These are phyloP conservation scores for Thryonomys swinderianus DNA, from an alignment of 2,113 vertebrate species.

Conservation along the genomic window DNA sequence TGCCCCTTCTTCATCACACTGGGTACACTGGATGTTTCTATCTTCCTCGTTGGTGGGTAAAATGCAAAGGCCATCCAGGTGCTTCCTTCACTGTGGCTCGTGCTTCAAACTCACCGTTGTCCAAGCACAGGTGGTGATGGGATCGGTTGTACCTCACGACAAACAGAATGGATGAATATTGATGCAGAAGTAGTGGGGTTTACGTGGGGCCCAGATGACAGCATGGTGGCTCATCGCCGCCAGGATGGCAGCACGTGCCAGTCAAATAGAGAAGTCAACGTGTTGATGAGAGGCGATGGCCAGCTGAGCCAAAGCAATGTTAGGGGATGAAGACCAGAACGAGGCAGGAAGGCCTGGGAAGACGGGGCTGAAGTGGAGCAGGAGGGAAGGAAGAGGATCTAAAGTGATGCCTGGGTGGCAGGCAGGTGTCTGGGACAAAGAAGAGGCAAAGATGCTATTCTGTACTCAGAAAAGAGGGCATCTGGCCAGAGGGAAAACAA, in stretches of 20 bases:
- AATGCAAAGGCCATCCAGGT: accelerated
- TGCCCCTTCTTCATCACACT: neutral
- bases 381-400: neutral
- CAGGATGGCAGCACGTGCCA: no score
- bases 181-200: accelerated
- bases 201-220: neutral
- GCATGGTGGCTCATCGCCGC: neutral
- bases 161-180: neutral
- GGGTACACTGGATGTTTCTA: neutral
- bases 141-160: accelerated
- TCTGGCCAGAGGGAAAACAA: neutral
- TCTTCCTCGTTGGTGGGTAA: no score
- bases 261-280: neutral
- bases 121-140: neutral
- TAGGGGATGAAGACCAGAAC: no score
- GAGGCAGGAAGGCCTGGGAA: neutral
- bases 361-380: accelerated
- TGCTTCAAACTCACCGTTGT: accelerated
- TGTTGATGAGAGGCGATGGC: neutral
- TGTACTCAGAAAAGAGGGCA: neutral
- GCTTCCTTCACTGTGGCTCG: neutral
- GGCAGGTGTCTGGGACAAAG: no score
- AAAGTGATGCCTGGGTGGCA: accelerated
- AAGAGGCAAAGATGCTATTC: accelerated
- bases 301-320: accelerated